Base-by-base conservation (phyloP, 2,888 invertebrate genomes). In the Macaria liturata region DNA sequence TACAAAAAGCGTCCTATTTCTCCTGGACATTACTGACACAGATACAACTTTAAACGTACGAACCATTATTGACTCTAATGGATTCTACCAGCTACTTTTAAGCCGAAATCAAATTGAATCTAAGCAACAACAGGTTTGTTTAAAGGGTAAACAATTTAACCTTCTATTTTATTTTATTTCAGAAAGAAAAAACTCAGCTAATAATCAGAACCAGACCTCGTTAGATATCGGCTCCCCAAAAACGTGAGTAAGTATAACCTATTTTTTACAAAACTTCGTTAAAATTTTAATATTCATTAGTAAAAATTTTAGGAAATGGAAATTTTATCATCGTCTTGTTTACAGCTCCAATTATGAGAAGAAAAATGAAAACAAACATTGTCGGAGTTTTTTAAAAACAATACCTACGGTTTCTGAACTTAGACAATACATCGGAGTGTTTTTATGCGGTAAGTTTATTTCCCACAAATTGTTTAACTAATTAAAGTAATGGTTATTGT, bases 181-280 rank as follows among this genome's bases (percentile, higher is more conserved):
- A 89, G 88, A 80, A 69, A 78, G 71, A 68, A 78, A 76, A 57
- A 62, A 63, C 51, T 72, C 66, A 57, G 60, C 57, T 34, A 74
- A 70, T 32, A 82, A 78, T 60, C 64, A 79, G 57, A 82, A 78
- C 60, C 64, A 79, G 57, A 66, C 77, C 39, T 72, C 67, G 56
- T 80, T 83, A 64, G 81, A 85, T 63, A 74, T 77, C 46, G 68
- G 74, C 66, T 66, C 80, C 80, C 65, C 78, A 80, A 85, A 91
- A 90, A 89, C 87, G 88, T 88, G 86, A 91, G 91, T 90, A 87
- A 90, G 90, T 90, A 89, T 68, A 70, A 70, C 54, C 53, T 52
- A 31, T 48, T 46, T 39, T 43, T 44, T 32, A 47, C 34, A 37
- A 37, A 37, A 37, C 4, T 42, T 42, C 4, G 9, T 42, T 8